Evolutionary conservation across 2,797 vertebrate genomes (phyloP).

Genomic region (Poliocrania exsul): DNA sequence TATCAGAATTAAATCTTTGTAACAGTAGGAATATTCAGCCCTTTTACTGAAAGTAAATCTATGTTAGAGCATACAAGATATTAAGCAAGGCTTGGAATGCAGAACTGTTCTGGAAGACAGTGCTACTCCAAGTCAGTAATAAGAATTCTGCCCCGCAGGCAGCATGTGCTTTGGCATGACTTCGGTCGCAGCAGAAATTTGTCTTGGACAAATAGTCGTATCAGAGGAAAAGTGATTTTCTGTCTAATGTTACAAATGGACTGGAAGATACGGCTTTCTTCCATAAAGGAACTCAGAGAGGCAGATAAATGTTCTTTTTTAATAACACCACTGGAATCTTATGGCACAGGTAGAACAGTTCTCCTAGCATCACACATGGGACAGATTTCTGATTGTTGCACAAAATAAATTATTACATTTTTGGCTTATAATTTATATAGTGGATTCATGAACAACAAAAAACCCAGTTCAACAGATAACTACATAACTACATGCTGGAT

Average conservation of each 20-base stretch:
- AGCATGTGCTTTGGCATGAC: background rate
- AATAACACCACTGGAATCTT: background rate
- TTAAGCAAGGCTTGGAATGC: background rate
- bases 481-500: background rate
- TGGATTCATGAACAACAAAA: background rate
- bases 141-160: background rate
- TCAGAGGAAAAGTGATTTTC: background rate
- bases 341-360: background rate
- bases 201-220: background rate
- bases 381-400: background rate
- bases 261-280: background rate
- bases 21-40: background rate
- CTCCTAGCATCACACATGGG: background rate
- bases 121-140: background rate
- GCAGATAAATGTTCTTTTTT: background rate
- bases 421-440: background rate
- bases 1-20: background rate
- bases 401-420: background rate
- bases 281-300: background rate
- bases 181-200: background rate
- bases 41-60: background rate
- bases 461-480: background rate
- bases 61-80: background rate
- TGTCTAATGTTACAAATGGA: background rate
- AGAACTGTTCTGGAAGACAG: background rate